phyloP scores from a whole-genome alignment of 2,113 vertebrate species.

The Malurus cyaneus region DNA sequence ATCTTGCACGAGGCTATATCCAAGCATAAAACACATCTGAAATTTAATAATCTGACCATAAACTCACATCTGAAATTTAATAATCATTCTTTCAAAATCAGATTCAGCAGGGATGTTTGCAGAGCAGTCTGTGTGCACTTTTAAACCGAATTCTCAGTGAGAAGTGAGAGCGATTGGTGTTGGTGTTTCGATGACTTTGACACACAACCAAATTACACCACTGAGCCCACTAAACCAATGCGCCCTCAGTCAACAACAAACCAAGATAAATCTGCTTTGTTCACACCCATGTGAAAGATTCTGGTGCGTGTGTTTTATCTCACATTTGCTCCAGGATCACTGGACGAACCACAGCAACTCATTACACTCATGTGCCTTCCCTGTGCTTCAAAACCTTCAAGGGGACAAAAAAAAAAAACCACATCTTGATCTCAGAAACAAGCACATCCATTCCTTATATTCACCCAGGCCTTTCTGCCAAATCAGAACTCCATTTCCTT shows the following conservation, averaged over 20 bases:
- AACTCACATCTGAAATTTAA: not conserved
- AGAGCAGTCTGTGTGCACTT: not conserved
- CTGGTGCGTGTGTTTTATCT: not conserved
- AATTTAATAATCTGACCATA: not conserved
- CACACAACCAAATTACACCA: not conserved
- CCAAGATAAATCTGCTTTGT: not conserved
- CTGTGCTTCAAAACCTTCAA: not conserved
- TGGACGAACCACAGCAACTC: not conserved
- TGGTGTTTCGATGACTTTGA: accelerated
- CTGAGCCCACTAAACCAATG: not conserved
- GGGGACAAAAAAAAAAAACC: not conserved
- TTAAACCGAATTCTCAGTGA: not conserved
- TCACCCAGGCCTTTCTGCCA: not conserved
- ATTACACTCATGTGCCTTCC: not conserved
- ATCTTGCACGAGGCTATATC: not conserved
- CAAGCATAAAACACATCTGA: not conserved
- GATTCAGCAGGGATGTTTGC: not conserved
- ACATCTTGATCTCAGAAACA: not conserved
- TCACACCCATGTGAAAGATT: not conserved
- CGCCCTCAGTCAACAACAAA: not conserved
- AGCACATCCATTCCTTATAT: not conserved
- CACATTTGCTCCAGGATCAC: not conserved
- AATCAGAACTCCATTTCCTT: not conserved
- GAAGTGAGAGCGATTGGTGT: accelerated
- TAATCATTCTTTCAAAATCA: not conserved